Base-by-base conservation (phyloP, 2,113 vertebrate genomes). In the Apodemus speciosus region DNA sequence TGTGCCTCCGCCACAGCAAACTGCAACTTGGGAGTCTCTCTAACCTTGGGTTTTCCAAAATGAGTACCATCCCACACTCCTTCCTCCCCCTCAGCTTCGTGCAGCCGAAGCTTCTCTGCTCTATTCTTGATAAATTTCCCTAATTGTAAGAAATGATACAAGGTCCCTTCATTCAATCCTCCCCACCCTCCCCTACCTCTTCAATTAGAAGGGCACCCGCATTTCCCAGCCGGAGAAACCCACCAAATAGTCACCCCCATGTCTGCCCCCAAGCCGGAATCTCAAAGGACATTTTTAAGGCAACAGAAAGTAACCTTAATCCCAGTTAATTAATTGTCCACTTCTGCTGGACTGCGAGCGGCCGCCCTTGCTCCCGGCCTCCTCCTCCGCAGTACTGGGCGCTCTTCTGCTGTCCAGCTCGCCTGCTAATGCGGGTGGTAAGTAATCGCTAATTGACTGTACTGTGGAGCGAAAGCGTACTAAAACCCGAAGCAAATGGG, bases 401-500 rank as follows among this genome's bases (percentile, higher is more conserved):
- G 4, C 62, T n/a, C 87, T 20, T 49, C 0, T 35, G 25, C 79
- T 62, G 23, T 27, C 79, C n/a, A 40, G 35, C 62, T 77, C 49
- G 0, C 20, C 90, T 18, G 84, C 91, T 91, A 91, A 85, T 15
- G 72, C 35, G 9, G 64, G 88, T 2, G 91, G 56, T 90, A 93
- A 94, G 94, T 62, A 73, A 72, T 96, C 89, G n/a, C 89, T 95
- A 96, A 95, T 93, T 93, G 95, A 95, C 94, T 87, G 68, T 40
- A 16, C 84, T 20, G 0, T 69, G 16, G 58, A 72, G 90, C 43
- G 92, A 94, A 93, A 88, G 88, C 89, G 13, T 93, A 51, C 83
- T 46, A 66, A 91, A 77, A 77, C 46, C 94, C 85, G 25, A 77
- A 81, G 72, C 91, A 94, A 90, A 92, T 32, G 68, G 92, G 80